Evolutionary conservation across 2,797 vertebrate genomes (phyloP), one percentile per base, ranked within the genome.

Genomic region (Prunella strophiata): DNA sequence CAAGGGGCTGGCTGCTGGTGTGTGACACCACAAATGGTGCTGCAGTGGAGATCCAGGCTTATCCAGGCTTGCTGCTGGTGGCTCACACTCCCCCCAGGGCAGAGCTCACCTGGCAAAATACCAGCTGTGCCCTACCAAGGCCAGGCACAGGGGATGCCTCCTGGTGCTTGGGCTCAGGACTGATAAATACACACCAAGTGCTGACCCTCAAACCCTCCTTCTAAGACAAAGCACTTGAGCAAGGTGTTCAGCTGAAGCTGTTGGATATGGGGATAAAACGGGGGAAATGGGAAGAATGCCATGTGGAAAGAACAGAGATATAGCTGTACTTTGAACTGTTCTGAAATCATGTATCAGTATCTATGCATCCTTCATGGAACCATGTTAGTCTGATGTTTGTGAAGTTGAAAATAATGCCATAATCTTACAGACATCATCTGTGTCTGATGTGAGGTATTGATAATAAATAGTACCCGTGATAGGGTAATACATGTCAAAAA

Each of bases 31-130:
- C 27, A 10, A 38, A 8, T 1, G 14, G 32, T 2, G 5, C 29
- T 59, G 40, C 40, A 34, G 51, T 4, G 50, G 29, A 47, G 67
- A 32, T 26, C 3, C 13, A 4, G 47, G 10, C 27, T 47, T 0
- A 32, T 26, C 3, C 13, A 4, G 47, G 10, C 27, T 47, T 0
- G 0, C 16, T 78, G 42, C 65, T 61, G 11, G 4, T 4, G 36
- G 40, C 30, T 80, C 72, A 26, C 2, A 0, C 45, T 21, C 7
- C 16, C 19, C 14, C 25, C 62, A 34, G 48, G 77, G 22, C 63
- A 75, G 29, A 42, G 26, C 36, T 11, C 2, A 1, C 32, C 61
- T 55, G 77, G 43, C 20, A 51, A 43, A 47, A 30, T 3, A 10
- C 29, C 36, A 7, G 34, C 43, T 2, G 2, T 26, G 23, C 45